Conservation (phyloP, 2,113 vertebrate genomes). For the Eclectus roratus region DNA sequence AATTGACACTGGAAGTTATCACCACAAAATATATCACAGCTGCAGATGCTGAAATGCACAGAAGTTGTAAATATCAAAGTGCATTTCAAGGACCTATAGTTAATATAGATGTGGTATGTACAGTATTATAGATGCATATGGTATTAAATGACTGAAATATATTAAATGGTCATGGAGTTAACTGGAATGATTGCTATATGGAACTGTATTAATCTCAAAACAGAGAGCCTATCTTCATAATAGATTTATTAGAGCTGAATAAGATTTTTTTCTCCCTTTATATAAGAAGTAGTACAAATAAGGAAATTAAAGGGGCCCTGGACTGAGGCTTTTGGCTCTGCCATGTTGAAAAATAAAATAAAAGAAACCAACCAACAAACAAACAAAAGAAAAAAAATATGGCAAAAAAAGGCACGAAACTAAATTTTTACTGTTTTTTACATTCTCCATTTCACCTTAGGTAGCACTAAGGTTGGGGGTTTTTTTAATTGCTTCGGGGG, state of each 20-base stretch:
- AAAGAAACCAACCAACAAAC: background rate
- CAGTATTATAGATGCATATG: background rate
- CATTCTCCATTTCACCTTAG: background rate
- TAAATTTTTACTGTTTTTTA: background rate
- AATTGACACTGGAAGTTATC: conserved; percentile 26
- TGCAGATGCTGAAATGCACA: conserved; percentile 26
- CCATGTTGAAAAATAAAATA: background rate
- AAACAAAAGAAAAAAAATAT: background rate
- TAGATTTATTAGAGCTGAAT: background rate
- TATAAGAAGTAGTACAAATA: background rate
- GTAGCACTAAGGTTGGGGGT: background rate
- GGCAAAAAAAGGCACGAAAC: background rate
- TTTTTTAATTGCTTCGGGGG: background rate
- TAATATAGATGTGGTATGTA: background rate
- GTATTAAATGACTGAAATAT: background rate
- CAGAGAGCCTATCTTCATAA: background rate
- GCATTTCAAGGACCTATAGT: background rate
- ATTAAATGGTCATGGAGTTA: conserved; percentile 4
- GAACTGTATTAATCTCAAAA: background rate
- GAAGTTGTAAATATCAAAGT: conserved; percentile 33
- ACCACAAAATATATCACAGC: background rate
- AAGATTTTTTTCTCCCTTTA: background rate
- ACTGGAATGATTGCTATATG: background rate
- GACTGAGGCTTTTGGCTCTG: background rate
- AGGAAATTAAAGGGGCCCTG: accelerated